Evolutionary conservation across 2,888 invertebrate species (phyloP).

Genomic region (Luffia ferchaultella): DNA sequence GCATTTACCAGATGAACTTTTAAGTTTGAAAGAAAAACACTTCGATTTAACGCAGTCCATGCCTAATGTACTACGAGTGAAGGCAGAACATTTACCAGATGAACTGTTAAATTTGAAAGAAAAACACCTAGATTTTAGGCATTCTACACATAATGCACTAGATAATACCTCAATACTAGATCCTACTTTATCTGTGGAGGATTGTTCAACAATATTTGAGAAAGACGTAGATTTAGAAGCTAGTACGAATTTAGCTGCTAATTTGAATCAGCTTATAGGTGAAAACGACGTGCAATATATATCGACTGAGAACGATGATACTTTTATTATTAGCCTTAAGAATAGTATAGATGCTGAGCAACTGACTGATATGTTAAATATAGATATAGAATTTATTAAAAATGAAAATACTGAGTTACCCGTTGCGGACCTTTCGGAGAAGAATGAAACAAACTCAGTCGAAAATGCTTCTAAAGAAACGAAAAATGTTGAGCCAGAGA

Average conservation of each 20-base stretch:
- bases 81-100: slow-evolving; percentile 37
- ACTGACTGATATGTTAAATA: slow-evolving; percentile 51
- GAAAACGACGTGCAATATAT: slow-evolving; percentile 56
- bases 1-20: slow-evolving; percentile 36
- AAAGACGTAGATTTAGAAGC: slow-evolving; percentile 56
- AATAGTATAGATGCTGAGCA: slow-evolving; percentile 55
- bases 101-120: slow-evolving; percentile 35
- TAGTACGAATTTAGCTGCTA: slow-evolving; percentile 49
- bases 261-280: slow-evolving; percentile 53
- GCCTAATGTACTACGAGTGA: slow-evolving; percentile 22
- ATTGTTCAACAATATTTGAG: slow-evolving; percentile 56
- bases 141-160: no score
- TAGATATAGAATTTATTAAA: slow-evolving; percentile 29
- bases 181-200: slow-evolving; percentile 36
- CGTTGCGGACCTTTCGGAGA: slow-evolving; percentile 10
- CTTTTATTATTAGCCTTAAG: slow-evolving; percentile 53
- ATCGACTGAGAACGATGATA: slow-evolving; percentile 55
- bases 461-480: neutral
- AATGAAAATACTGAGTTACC: slow-evolving; percentile 10
- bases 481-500: neutral
- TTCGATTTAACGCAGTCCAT: neutral
- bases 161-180: slow-evolving; percentile 12
- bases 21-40: slow-evolving; percentile 27
- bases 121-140: neutral
- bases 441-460: neutral